Conservation (phyloP, 2,888 invertebrate genomes). For the Papilio protenor region DNA sequence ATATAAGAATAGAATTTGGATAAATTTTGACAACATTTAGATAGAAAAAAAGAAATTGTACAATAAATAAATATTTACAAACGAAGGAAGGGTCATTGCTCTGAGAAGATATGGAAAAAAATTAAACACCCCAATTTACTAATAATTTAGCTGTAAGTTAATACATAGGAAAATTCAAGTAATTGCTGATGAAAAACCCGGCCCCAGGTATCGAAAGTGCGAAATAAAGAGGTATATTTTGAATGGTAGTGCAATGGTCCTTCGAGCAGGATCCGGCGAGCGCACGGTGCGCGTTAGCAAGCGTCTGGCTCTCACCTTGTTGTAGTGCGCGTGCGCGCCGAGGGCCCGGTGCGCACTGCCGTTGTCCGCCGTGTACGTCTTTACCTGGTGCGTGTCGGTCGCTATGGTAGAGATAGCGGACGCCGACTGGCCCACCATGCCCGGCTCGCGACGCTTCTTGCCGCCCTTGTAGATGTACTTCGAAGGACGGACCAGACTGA, state of each 20-base stretch:
- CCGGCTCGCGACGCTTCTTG: slow-evolving; percentile 77
- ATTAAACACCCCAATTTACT: neutral
- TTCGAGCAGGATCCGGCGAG: slow-evolving; percentile 26
- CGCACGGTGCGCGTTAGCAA: slow-evolving; percentile 49
- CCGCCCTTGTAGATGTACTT: slow-evolving; percentile 79
- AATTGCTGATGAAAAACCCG: no score
- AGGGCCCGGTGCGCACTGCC: slow-evolving; percentile 90
- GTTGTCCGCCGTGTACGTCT: slow-evolving; percentile 97
- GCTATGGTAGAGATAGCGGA: slow-evolving; percentile 83
- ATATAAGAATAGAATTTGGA: neutral
- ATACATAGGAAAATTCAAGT: neutral
- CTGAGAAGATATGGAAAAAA: slow-evolving; percentile 4
- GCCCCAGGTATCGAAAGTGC: neutral
- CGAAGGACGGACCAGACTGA: slow-evolving; percentile 78
- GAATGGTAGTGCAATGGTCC: neutral
- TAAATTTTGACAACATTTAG: slow-evolving; percentile 9
- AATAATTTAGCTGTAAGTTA: neutral
- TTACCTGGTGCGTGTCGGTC: slow-evolving; percentile 92
- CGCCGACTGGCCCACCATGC: slow-evolving; percentile 64
- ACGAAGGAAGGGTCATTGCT: neutral
- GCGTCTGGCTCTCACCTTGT: slow-evolving; percentile 91
- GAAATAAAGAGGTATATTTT: neutral
- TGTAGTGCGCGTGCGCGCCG: slow-evolving; percentile 94
- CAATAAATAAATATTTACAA: slow-evolving; percentile 20
- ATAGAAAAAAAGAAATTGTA: neutral